These are phyloP conservation scores for Trachelus troglodyta DNA, from an alignment of 2,888 invertebrate species.

Conservation along the genomic window DNA sequence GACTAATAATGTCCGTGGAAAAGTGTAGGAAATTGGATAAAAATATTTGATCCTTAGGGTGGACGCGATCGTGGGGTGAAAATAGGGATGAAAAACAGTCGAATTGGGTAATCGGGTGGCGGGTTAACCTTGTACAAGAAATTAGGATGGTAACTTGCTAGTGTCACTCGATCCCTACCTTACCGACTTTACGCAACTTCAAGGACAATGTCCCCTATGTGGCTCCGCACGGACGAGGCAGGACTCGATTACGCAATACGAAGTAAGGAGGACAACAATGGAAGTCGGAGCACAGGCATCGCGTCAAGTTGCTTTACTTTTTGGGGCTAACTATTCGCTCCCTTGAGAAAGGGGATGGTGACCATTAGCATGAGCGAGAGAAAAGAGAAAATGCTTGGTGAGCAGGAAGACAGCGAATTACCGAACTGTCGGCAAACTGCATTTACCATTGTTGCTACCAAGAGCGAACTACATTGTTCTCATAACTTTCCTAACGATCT, in stretches of 20 bases:
- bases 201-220: background rate
- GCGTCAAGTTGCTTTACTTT: background rate
- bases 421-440: conserved; percentile 50
- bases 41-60: background rate
- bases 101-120: background rate
- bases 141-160: background rate
- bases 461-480: conserved; percentile 34
- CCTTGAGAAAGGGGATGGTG: background rate
- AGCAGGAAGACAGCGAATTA: background rate
- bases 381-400: background rate
- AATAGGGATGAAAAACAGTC: background rate
- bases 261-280: background rate
- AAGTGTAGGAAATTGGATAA: background rate
- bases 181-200: background rate
- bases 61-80: no score
- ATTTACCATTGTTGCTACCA: conserved; percentile 47
- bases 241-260: background rate
- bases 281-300: background rate
- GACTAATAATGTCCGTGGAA: background rate
- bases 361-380: background rate
- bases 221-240: background rate
- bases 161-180: background rate
- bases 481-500: conserved; percentile 50
- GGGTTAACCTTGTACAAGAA: background rate
- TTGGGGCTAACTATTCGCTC: background rate